Conservation (phyloP, 2,888 invertebrate species). For the Chrysopilus asiliformis region DNA sequence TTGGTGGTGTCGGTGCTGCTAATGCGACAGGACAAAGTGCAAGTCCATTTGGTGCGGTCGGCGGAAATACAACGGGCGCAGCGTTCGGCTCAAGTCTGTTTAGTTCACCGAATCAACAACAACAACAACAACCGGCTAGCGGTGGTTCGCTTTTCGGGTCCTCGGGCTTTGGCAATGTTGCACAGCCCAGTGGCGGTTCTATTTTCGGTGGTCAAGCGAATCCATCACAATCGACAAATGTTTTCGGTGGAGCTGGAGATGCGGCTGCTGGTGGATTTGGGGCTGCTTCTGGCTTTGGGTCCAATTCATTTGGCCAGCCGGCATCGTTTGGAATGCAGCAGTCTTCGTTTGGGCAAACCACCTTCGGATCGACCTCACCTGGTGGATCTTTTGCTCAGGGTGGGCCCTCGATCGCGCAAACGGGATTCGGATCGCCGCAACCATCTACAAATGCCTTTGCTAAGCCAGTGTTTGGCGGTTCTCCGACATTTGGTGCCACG, state of each 20-base stretch:
- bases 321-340: background rate
- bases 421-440: constrained; percentile 28
- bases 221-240: background rate
- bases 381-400: constrained; percentile 21
- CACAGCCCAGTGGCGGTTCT: constrained; percentile 3
- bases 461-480: constrained; percentile 19
- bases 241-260: constrained; percentile 1
- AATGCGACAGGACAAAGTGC: constrained; percentile 2
- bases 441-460: constrained; percentile 19
- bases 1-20: constrained; percentile 1
- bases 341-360: constrained; percentile 5
- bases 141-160: too few species aligned
- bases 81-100: constrained; percentile 4
- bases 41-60: too few species aligned
- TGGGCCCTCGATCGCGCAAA: constrained; percentile 25
- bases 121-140: constrained; percentile 2
- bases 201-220: constrained; percentile 1
- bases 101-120: constrained; percentile 1
- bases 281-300: constrained; percentile 3
- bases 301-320: background rate
- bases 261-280: constrained; percentile 9
- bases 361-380: constrained; percentile 7
- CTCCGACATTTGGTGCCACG: constrained; percentile 28
- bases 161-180: too few species aligned
- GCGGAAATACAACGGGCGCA: too few species aligned